Conservation (phyloP, 2,113 vertebrate genomes). For the Malurus melanocephalus region DNA sequence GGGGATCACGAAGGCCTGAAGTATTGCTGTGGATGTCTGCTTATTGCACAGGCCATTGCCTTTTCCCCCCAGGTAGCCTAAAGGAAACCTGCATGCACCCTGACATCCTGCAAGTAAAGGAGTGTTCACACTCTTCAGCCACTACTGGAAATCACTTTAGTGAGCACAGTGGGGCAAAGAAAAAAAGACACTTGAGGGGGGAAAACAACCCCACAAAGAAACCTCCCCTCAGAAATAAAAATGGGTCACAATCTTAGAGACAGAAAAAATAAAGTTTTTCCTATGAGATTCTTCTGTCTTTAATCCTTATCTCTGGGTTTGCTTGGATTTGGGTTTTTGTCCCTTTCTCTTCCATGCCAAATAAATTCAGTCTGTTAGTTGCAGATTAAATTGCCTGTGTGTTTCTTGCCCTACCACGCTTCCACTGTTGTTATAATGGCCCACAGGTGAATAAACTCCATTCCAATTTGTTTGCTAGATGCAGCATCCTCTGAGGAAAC, state of each 20-base stretch:
- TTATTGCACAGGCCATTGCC: conserved; percentile 22
- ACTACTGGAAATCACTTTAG: background rate
- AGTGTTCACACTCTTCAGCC: background rate
- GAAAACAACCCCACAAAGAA: background rate
- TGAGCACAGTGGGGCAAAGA: background rate
- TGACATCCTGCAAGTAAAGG: background rate
- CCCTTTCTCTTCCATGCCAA: background rate
- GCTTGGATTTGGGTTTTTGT: background rate
- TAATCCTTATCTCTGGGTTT: background rate
- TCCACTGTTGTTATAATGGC: background rate
- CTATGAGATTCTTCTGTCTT: background rate
- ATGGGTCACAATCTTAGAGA: background rate
- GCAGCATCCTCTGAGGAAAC: background rate
- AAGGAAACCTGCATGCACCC: conserved; percentile 2
- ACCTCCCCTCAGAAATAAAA: background rate
- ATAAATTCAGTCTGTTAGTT: background rate
- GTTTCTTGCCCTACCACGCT: background rate
- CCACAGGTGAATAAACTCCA: conserved; percentile 24
- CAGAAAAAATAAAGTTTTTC: background rate
- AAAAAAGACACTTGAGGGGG: background rate
- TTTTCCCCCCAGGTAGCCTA: conserved; percentile 38
- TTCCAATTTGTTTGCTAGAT: conserved; percentile 28
- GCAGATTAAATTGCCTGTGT: conserved; percentile 16
- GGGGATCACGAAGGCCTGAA: background rate
- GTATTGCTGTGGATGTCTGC: background rate